phyloP scores from a whole-genome alignment of 1,140 invertebrate species.

The Aphelinus atriplicis region DNA sequence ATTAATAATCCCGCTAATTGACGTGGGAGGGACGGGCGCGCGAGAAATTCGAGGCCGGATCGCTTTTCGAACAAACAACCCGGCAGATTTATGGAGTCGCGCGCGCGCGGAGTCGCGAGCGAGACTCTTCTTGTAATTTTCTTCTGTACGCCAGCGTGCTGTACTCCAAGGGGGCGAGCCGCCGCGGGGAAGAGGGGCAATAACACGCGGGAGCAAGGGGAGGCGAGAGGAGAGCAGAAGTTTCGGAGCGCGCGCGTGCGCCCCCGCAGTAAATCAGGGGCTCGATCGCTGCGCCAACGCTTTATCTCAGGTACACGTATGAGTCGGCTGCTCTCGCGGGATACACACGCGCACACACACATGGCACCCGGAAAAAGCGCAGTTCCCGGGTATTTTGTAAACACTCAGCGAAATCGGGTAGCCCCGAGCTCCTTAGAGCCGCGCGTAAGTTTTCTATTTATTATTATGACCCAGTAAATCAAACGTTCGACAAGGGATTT shows the following conservation, averaged over 20 bases:
- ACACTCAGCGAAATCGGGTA: neutral
- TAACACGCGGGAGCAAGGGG: too few relatives aligned
- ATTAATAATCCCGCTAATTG: conserved; percentile 20
- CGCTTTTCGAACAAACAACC: conserved; percentile 5
- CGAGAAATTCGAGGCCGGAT: conserved; percentile 4
- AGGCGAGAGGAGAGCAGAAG: neutral
- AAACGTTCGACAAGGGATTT: neutral
- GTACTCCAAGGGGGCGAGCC: too few relatives aligned
- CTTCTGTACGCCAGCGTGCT: neutral
- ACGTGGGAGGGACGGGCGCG: neutral
- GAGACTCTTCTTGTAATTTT: neutral
- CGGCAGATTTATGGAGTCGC: conserved; percentile 23
- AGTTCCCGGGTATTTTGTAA: conserved; percentile 12
- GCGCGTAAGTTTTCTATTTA: conserved; percentile 13
- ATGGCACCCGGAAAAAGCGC: too few relatives aligned
- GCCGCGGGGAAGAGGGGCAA: too few relatives aligned
- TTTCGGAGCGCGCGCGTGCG: neutral
- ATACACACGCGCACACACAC: too few relatives aligned
- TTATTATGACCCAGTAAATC: conserved; percentile 13
- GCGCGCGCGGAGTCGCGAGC: neutral
- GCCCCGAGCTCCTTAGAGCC: neutral
- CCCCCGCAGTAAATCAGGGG: conserved; percentile 43
- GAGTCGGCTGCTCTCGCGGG: too few relatives aligned
- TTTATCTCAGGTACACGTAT: conserved; percentile 49
- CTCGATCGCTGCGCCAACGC: conserved; percentile 46